phyloP scores from a whole-genome alignment of 2,888 invertebrate genomes.

The Phrixothrix hirtus region DNA sequence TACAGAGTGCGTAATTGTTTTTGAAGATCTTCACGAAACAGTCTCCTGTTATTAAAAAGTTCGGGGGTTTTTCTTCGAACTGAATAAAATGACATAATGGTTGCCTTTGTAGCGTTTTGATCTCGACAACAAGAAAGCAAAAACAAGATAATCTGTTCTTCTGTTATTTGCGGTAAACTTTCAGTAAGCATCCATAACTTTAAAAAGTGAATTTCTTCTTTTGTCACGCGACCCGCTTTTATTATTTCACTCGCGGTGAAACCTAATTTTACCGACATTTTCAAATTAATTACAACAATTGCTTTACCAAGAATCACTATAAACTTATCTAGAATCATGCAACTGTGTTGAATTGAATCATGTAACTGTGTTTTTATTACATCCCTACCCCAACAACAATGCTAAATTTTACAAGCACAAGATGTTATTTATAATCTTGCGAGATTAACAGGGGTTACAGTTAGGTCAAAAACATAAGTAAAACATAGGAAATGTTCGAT shows the following conservation, averaged over 20 bases:
- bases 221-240: background rate
- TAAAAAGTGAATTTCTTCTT: background rate
- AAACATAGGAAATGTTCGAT: too few species aligned
- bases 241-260: background rate
- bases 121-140: slow-evolving; percentile 65
- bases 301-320: too few species aligned
- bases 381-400: too few species aligned
- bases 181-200: background rate
- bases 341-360: too few species aligned
- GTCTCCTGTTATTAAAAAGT: slow-evolving; percentile 64
- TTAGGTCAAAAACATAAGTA: too few species aligned
- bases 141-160: slow-evolving; percentile 1
- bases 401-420: too few species aligned
- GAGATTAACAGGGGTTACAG: too few species aligned
- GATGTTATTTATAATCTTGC: too few species aligned
- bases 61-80: slow-evolving; percentile 64
- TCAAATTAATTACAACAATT: too few species aligned
- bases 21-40: slow-evolving; percentile 51
- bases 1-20: slow-evolving; percentile 60
- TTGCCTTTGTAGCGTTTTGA: slow-evolving; percentile 63
- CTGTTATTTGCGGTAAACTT: background rate
- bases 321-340: too few species aligned
- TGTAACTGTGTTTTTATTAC: too few species aligned
- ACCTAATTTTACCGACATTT: background rate
- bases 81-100: slow-evolving; percentile 66